A percentile compares a stretch with the other conserved stretches of the same genome.
These are phyloP conservation scores for Venusia cambrica DNA, from an alignment of 2,888 invertebrate genomes.

Conservation along the genomic window DNA sequence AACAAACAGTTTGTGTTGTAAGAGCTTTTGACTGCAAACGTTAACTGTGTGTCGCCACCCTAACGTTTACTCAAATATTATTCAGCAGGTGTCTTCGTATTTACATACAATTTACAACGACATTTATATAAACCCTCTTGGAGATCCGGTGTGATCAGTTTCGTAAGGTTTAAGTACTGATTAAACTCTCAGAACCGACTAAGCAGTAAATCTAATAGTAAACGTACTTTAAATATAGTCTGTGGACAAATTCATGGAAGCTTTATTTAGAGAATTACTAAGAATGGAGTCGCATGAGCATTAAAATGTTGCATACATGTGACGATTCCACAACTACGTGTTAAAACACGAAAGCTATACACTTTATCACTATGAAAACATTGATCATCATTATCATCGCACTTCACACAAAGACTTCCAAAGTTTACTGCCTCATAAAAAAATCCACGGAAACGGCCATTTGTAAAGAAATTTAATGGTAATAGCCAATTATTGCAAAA, in stretches of 20 bases:
- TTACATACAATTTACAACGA: conserved; percentile 77
- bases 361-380: conserved; percentile 20
- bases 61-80: conserved; percentile 64
- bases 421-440: conserved; percentile 17
- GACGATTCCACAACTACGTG: conserved; percentile 24
- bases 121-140: conserved; percentile 19
- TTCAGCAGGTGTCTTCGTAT: conserved; percentile 78
- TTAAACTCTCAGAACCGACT: conserved; percentile 20
- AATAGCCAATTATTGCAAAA: conserved; percentile 15
- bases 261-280: conserved; percentile 17
- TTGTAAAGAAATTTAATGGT: conserved; percentile 17
- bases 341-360: conserved; percentile 21
- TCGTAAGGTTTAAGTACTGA: conserved; percentile 25
- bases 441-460: conserved; percentile 12
- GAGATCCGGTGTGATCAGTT: conserved; percentile 58
- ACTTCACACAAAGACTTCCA: conserved; percentile 18
- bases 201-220: conserved; percentile 19
- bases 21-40: no score
- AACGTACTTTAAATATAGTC: conserved; percentile 18
- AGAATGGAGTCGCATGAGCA: conserved; percentile 16
- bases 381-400: conserved; percentile 21
- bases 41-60: conserved; percentile 29
- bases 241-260: conserved; percentile 18
- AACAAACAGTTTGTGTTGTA: no score
- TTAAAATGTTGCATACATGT: conserved; percentile 28